phyloP scores from a whole-genome alignment of 2,888 invertebrate genomes.

The Drosophila birchii region DNA sequence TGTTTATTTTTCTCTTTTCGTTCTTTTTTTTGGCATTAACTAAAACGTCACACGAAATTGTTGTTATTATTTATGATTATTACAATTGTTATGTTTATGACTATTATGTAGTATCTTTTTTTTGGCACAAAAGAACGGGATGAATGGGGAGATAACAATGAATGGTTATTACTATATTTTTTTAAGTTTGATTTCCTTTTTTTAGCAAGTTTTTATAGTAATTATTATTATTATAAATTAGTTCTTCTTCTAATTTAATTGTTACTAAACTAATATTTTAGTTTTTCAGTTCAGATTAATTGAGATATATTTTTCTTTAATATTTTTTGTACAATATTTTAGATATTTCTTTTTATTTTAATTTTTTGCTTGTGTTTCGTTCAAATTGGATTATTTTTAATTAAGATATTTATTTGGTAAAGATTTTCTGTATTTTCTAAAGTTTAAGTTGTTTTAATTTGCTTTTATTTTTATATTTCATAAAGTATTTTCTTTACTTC shows the following conservation, averaged over 20 bases:
- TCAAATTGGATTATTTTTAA: too few species aligned
- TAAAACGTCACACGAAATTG: conserved; percentile 43
- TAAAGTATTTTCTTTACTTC: not conserved
- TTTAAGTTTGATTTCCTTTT: conserved; percentile 2
- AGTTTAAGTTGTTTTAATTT: not conserved
- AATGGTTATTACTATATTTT: conserved; percentile 27
- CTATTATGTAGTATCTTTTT: conserved; percentile 31
- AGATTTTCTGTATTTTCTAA: not conserved
- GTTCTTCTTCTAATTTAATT: not conserved
- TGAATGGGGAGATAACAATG: conserved; percentile 56
- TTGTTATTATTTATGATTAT: conserved; percentile 49
- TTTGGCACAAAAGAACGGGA: conserved; percentile 62
- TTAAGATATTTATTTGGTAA: not conserved
- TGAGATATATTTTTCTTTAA: not conserved
- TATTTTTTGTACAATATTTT: not conserved
- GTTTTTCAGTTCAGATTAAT: not conserved
- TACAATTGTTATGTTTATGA: conserved; percentile 30
- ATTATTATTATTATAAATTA: not conserved
- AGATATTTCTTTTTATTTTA: not conserved
- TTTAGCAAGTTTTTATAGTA: not conserved
- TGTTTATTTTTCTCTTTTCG: conserved; percentile 22
- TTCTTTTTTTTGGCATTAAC: conserved; percentile 23
- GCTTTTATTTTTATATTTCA: not conserved
- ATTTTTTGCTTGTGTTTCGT: not conserved
- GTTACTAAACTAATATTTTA: not conserved